Evolutionary conservation across 1,140 invertebrate species (phyloP).

Genomic region (Drosophila nasuta): DNA sequence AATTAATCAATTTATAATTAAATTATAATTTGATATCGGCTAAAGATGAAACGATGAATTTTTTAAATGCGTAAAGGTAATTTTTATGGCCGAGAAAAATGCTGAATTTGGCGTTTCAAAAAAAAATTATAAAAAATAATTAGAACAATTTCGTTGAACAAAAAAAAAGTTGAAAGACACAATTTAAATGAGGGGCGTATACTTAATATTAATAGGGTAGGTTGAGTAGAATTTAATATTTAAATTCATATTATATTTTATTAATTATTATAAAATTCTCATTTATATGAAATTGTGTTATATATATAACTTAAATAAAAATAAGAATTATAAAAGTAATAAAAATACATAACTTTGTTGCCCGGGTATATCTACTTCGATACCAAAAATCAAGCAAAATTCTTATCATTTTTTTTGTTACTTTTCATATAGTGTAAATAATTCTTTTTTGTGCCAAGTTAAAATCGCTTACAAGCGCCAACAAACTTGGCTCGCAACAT

Average conservation of each 20-base stretch:
- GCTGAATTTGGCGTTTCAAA: constrained; percentile 4
- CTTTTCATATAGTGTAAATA: constrained; percentile 45
- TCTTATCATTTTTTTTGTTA: constrained; percentile 19
- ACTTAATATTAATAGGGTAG: background rate
- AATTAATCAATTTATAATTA: constrained; percentile 16
- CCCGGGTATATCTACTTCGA: background rate
- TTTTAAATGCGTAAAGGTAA: constrained; percentile 3
- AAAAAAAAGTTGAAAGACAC: constrained; percentile 20
- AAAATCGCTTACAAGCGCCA: constrained; percentile 73
- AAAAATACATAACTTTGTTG: no score
- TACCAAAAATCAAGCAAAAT: background rate
- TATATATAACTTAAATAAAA: no score
- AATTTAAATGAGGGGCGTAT: background rate
- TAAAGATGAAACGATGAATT: background rate
- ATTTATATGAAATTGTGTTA: no score
- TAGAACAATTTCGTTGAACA: constrained; percentile 5
- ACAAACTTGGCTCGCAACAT: constrained; percentile 62
- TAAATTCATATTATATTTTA: background rate
- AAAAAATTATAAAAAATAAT: constrained; percentile 35
- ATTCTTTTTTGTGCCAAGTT: constrained; percentile 40
- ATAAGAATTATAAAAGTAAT: no score
- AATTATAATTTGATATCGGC: constrained; percentile 1
- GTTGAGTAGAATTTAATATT: background rate
- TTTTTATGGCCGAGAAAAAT: constrained; percentile 23
- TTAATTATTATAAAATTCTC: background rate